Conservation (phyloP, 1,140 invertebrate genomes). For the Heliconius congener region DNA sequence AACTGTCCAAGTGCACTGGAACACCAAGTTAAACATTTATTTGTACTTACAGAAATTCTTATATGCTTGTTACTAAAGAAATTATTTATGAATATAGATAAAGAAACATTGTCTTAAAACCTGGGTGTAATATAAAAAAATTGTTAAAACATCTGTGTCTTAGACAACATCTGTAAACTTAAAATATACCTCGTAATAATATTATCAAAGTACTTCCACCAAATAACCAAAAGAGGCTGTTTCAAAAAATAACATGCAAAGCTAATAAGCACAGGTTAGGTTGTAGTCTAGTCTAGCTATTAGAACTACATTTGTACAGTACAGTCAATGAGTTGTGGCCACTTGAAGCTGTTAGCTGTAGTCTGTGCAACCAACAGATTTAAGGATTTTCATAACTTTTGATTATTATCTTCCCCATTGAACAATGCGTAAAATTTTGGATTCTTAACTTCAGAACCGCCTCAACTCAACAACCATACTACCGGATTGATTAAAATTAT, state of each 20-base stretch:
- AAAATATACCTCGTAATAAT: slow-evolving; percentile 26
- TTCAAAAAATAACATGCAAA: slow-evolving; percentile 76
- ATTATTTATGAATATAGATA: neutral
- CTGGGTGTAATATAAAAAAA: neutral
- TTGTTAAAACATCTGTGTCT: neutral
- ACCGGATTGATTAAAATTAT: neutral
- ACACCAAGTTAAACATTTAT: too few relatives aligned
- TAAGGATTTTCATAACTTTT: too few relatives aligned
- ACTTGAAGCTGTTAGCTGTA: too few relatives aligned
- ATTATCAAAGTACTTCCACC: slow-evolving; percentile 40
- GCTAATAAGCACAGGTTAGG: slow-evolving; percentile 43
- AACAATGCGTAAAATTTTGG: too few relatives aligned
- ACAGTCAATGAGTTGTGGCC: too few relatives aligned
- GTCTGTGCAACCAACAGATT: too few relatives aligned
- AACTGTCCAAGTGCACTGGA: too few relatives aligned
- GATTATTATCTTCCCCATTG: too few relatives aligned
- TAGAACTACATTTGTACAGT: neutral
- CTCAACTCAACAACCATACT: too few relatives aligned
- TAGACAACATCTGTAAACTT: slow-evolving; percentile 8
- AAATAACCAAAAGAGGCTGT: slow-evolving; percentile 79
- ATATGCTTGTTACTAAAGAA: neutral
- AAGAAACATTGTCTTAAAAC: neutral
- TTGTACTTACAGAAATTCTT: too few relatives aligned
- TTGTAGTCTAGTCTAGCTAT: neutral
- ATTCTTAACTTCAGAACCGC: too few relatives aligned